Percentiles rank a stretch among this genome's conserved stretches.
phyloP scores from a whole-genome alignment of 2,113 vertebrate species.

The Channa maculata region DNA sequence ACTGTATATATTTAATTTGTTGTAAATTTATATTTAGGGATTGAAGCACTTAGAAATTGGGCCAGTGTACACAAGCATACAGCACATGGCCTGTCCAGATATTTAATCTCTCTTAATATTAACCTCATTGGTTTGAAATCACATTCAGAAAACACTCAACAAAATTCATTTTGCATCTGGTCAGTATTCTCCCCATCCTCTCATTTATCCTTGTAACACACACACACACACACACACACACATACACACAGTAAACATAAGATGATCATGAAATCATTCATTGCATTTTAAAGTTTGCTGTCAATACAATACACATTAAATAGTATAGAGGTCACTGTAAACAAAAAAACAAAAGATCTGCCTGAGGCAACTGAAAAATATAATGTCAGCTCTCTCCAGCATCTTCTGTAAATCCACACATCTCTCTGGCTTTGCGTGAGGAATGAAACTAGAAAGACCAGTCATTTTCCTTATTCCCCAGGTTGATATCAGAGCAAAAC shows the following conservation, averaged over 20 bases:
- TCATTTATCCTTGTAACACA: conserved; percentile 55
- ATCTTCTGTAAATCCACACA: conserved; percentile 39
- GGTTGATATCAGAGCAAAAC: conserved; percentile 34
- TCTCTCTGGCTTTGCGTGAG: conserved; percentile 51
- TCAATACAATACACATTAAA: conserved; percentile 81
- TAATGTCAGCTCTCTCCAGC: conserved; percentile 64
- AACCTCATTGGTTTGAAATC: conserved; percentile 55
- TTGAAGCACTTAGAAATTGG: too few relatives aligned
- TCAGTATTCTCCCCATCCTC: conserved; percentile 34
- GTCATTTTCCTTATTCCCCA: conserved; percentile 22
- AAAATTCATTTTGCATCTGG: conserved; percentile 45
- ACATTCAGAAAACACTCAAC: conserved; percentile 39
- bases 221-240: conserved; percentile 45
- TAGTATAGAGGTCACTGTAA: conserved; percentile 82
- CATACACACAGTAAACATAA: conserved; percentile 76
- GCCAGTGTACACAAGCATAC: too few relatives aligned
- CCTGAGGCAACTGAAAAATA: conserved; percentile 77
- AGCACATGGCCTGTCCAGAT: too few relatives aligned
- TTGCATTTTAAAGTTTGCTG: conserved; percentile 72
- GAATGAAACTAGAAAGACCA: conserved; percentile 40
- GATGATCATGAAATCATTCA: conserved; percentile 59
- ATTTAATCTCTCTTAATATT: conserved; percentile 10
- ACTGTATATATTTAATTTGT: too few relatives aligned
- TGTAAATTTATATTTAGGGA: too few relatives aligned
- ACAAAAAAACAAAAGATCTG: conserved; percentile 82